Percentiles rank a stretch among this genome's conserved stretches.
These are phyloP conservation scores for Gandaritis pyraliata DNA, from an alignment of 2,888 invertebrate genomes.

Conservation along the genomic window DNA sequence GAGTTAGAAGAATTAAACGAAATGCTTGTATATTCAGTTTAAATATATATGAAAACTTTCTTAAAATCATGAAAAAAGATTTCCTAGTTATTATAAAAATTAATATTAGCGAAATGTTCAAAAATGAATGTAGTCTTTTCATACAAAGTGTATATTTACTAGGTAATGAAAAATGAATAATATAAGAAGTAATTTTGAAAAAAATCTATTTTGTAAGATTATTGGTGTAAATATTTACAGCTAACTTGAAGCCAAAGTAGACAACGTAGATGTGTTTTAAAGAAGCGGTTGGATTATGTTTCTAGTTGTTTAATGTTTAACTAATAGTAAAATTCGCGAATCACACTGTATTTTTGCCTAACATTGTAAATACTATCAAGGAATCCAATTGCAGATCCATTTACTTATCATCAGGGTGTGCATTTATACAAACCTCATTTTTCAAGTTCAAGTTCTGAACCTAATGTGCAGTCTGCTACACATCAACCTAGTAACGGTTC, in stretches of 20 bases:
- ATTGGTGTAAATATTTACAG: conserved; percentile 15
- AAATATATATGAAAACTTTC: neutral
- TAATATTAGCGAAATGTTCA: neutral
- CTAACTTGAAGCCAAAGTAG: conserved; percentile 29
- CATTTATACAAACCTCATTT: too few species aligned
- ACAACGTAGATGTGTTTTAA: conserved; percentile 17
- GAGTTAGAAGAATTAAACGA: neutral
- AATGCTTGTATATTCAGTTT: neutral
- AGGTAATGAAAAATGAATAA: conserved; percentile 16
- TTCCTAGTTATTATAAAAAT: conserved; percentile 1
- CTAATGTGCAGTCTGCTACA: too few species aligned
- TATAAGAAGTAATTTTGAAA: conserved; percentile 22
- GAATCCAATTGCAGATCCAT: too few species aligned
- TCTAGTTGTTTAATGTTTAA: neutral
- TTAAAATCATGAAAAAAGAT: neutral
- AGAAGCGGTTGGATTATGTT: neutral
- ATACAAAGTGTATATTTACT: conserved; percentile 23
- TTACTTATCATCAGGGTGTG: too few species aligned
- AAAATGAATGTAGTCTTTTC: conserved; percentile 15
- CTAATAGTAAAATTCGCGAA: too few species aligned
- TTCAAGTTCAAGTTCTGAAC: too few species aligned
- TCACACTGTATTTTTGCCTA: too few species aligned
- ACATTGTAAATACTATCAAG: too few species aligned
- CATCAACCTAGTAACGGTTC: too few species aligned
- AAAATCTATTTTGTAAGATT: conserved; percentile 28